A percentile compares a stretch with the other conserved stretches of the same genome.
These are phyloP conservation scores for Limnothrissa miodon DNA, from an alignment of 2,113 vertebrate species.

Conservation along the genomic window DNA sequence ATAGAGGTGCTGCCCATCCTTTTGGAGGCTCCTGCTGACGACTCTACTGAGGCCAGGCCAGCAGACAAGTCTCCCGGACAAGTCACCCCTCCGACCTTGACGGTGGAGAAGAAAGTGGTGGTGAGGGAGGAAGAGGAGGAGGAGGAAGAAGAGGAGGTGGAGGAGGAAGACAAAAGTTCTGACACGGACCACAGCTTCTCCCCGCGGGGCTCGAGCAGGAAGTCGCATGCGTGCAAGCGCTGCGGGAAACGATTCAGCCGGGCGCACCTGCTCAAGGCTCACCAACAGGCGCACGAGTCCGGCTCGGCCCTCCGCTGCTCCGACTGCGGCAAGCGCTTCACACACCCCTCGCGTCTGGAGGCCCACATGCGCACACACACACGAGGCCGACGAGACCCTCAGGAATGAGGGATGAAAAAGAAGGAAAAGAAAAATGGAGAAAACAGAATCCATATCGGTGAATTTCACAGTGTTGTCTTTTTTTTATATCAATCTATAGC, in stretches of 20 bases:
- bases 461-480: conserved; percentile 10
- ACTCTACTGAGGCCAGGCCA: neutral
- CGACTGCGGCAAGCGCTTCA: conserved; percentile 66
- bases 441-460: neutral
- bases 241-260: conserved; percentile 71
- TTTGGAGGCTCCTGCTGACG: conserved; percentile 31
- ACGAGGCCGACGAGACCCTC: conserved; percentile 24
- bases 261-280: conserved; percentile 66
- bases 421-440: neutral
- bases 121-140: conserved; percentile 44
- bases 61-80: neutral
- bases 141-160: conserved; percentile 38
- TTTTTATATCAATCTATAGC: neutral
- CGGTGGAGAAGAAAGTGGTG: conserved; percentile 34
- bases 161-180: conserved; percentile 43
- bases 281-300: conserved; percentile 60
- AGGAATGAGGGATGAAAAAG: neutral
- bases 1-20: conserved; percentile 45
- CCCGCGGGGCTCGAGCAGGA: conserved; percentile 38
- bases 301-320: conserved; percentile 45
- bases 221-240: conserved; percentile 66
- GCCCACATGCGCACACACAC: conserved; percentile 59
- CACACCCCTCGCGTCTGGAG: conserved; percentile 60
- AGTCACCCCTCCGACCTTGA: neutral
- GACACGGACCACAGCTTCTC: conserved; percentile 11